Evolutionary conservation across 2,113 vertebrate species (phyloP).

Genomic region (Pyrgilauda ruficollis): DNA sequence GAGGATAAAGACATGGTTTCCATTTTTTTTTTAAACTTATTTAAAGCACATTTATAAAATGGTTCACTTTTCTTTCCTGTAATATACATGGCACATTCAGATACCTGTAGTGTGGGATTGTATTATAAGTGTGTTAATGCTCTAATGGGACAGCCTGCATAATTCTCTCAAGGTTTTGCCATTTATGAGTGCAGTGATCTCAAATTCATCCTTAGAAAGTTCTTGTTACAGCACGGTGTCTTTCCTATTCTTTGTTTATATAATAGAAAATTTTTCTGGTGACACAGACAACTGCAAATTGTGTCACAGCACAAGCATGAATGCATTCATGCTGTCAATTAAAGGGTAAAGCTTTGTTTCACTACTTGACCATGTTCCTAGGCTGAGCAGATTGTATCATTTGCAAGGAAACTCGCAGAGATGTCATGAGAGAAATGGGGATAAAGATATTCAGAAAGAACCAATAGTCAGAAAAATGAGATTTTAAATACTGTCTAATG

Average conservation of each 20-base stretch:
- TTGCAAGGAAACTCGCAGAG: background rate
- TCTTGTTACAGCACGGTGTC: background rate
- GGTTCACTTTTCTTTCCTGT: background rate
- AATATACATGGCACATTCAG: background rate
- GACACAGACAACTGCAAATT: background rate
- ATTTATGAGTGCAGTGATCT: background rate
- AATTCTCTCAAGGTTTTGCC: background rate
- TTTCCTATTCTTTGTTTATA: background rate
- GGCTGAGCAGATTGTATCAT: background rate
- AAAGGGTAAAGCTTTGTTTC: background rate
- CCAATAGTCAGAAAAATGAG: background rate
- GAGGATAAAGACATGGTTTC: background rate
- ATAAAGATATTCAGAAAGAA: background rate
- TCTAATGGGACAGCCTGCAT: background rate
- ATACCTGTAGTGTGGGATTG: background rate
- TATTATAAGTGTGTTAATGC: background rate
- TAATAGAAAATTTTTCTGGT: background rate
- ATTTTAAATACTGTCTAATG: background rate
- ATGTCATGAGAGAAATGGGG: background rate
- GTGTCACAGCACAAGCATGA: background rate
- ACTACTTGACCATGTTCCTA: background rate
- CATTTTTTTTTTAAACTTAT: background rate
- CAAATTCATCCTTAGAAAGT: background rate
- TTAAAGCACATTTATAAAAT: slow-evolving; percentile 3
- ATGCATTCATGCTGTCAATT: background rate